Evolutionary conservation across 2,797 vertebrate genomes (phyloP).

Genomic region (Streptopelia turtur): DNA sequence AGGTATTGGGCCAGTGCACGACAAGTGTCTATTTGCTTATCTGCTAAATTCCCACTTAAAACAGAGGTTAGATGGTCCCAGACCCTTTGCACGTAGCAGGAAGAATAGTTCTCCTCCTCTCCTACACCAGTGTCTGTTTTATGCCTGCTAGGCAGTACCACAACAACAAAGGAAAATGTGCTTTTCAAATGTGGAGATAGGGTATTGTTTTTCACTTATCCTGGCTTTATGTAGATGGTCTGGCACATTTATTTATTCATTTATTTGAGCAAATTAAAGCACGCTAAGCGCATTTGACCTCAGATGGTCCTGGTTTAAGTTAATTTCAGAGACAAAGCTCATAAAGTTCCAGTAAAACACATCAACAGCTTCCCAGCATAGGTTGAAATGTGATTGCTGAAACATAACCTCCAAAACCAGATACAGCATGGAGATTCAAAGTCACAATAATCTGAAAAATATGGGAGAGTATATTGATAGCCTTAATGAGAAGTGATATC

Average conservation of each 20-base stretch:
- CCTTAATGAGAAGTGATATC: background rate
- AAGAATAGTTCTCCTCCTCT: background rate
- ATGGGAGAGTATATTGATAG: background rate
- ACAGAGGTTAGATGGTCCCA: background rate
- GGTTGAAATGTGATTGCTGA: slow-evolving; percentile 48
- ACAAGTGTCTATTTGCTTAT: background rate
- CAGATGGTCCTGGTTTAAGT: slow-evolving; percentile 72
- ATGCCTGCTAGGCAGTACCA: background rate
- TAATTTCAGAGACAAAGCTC: slow-evolving; percentile 72
- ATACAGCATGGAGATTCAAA: slow-evolving; percentile 30
- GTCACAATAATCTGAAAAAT: slow-evolving; percentile 51
- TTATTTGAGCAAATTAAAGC: slow-evolving; percentile 77
- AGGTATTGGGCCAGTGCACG: background rate
- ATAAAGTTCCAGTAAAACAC: slow-evolving; percentile 69
- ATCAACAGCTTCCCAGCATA: slow-evolving; percentile 67
- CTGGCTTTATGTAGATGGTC: slow-evolving; percentile 68
- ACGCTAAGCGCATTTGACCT: slow-evolving; percentile 70
- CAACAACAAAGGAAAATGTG: background rate
- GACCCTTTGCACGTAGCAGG: background rate
- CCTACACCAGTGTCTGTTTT: background rate
- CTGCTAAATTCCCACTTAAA: background rate
- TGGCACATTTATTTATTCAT: slow-evolving; percentile 71
- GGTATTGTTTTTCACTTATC: slow-evolving; percentile 66
- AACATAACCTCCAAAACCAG: slow-evolving; percentile 59
- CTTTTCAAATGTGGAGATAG: slow-evolving; percentile 45